Evolutionary conservation across 1,140 invertebrate species (phyloP).

Genomic region (silkworm (Bombyx mori)): DNA sequence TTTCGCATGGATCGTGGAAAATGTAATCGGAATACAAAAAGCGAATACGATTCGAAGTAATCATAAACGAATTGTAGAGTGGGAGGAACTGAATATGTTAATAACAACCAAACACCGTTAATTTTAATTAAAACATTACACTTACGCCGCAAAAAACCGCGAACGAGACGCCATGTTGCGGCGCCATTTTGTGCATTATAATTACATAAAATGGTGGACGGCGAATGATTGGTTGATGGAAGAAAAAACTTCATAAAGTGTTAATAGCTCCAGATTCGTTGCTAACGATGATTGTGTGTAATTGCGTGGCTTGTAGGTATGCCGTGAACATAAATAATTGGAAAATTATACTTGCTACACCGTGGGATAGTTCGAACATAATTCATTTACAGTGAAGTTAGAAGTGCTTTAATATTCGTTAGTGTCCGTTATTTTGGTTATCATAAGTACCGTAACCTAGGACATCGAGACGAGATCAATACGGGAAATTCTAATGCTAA

Average conservation of each 20-base stretch:
- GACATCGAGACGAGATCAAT: too few relatives aligned
- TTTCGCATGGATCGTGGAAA: neutral
- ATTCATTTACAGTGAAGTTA: too few relatives aligned
- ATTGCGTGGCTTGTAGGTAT: conserved; percentile 35
- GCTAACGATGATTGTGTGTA: conserved; percentile 43
- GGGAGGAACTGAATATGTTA: too few relatives aligned
- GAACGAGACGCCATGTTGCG: conserved; percentile 27
- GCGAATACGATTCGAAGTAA: neutral
- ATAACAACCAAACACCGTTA: too few relatives aligned
- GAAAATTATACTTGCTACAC: neutral
- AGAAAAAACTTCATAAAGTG: conserved; percentile 43
- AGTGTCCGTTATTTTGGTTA: too few relatives aligned
- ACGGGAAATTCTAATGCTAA: too few relatives aligned
- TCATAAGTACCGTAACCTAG: too few relatives aligned
- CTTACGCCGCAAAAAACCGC: conserved; percentile 18
- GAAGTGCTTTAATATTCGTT: too few relatives aligned
- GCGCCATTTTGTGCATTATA: conserved; percentile 45
- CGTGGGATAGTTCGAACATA: conserved; percentile 2
- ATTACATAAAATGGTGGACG: conserved; percentile 47
- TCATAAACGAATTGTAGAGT: neutral
- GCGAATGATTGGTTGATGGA: conserved; percentile 34
- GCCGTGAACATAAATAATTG: conserved; percentile 17
- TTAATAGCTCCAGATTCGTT: conserved; percentile 54
- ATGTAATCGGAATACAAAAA: neutral
- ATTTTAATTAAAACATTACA: conserved; percentile 16